Evolutionary conservation across 2,888 invertebrate genomes (phyloP).

Genomic region (Dynastes grantii): DNA sequence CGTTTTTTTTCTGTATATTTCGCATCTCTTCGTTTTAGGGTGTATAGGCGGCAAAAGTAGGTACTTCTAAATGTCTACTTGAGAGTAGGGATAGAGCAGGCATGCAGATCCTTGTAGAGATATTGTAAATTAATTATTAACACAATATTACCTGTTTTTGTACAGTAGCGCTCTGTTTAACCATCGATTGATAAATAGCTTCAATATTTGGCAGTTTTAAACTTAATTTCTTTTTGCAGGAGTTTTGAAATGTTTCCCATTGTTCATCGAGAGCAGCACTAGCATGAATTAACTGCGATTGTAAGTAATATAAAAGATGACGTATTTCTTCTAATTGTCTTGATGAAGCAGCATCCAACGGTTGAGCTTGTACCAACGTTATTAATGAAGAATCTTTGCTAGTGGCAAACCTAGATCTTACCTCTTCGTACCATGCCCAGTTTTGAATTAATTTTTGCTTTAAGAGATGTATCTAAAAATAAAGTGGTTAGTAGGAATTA

Average conservation of each 20-base stretch:
- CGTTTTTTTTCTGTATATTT: too few relatives aligned
- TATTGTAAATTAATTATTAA: too few relatives aligned
- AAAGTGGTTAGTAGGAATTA: background rate
- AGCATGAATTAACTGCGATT: conserved; percentile 82
- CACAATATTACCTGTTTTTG: conserved; percentile 70
- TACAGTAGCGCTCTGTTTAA: conserved; percentile 81
- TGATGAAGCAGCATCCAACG: conserved; percentile 78
- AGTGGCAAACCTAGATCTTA: conserved; percentile 71
- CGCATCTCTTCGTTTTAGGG: too few relatives aligned
- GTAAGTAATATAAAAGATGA: conserved; percentile 80
- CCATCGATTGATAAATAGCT: conserved; percentile 85
- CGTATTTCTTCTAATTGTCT: conserved; percentile 81
- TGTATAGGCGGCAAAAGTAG: too few relatives aligned
- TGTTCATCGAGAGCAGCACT: conserved; percentile 82
- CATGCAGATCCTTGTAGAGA: too few relatives aligned
- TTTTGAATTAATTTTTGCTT: conserved; percentile 74
- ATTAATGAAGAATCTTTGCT: conserved; percentile 65
- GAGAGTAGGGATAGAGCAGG: too few relatives aligned
- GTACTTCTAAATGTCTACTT: too few relatives aligned
- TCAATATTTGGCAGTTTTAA: conserved; percentile 83
- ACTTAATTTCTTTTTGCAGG: conserved; percentile 70
- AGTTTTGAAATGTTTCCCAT: conserved; percentile 80
- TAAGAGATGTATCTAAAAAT: conserved; percentile 67
- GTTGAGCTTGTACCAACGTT: conserved; percentile 66
- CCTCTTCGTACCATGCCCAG: conserved; percentile 75